phyloP scores from a whole-genome alignment of 2,797 vertebrate species.

The Alcedo atthis region DNA sequence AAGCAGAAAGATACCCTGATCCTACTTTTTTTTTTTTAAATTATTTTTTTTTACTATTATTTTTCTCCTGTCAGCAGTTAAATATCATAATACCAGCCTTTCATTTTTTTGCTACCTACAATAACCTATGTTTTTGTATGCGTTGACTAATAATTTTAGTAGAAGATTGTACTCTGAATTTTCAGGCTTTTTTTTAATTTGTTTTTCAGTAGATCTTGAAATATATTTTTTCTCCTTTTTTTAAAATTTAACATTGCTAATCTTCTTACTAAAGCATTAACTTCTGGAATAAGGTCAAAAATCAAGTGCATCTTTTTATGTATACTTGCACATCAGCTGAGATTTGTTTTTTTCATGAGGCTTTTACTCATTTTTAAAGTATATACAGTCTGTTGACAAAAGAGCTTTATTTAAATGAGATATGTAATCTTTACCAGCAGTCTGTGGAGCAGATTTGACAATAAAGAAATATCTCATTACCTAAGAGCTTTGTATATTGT shows the following conservation, averaged over 20 bases:
- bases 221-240: not conserved
- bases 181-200: slow-evolving; percentile 1
- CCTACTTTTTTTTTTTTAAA: not conserved
- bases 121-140: not conserved
- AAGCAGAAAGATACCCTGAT: not conserved
- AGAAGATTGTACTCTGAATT: not conserved
- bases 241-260: slow-evolving; percentile 11
- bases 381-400: slow-evolving; percentile 64
- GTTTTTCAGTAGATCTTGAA: slow-evolving; percentile 49
- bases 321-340: slow-evolving; percentile 47
- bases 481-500: slow-evolving; percentile 63
- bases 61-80: not conserved
- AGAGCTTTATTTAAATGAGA: slow-evolving; percentile 72
- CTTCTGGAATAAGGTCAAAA: slow-evolving; percentile 46
- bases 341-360: slow-evolving; percentile 38
- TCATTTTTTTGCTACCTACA: not conserved
- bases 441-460: slow-evolving; percentile 69
- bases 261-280: slow-evolving; percentile 62
- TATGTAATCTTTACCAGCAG: slow-evolving; percentile 73
- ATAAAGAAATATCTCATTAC: slow-evolving; percentile 76
- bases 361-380: slow-evolving; percentile 62
- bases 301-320: slow-evolving; percentile 53
- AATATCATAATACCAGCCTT: not conserved
- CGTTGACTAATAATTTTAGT: not conserved
- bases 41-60: not conserved